Conservation (phyloP, 2,797 vertebrate species). For the Danio albolineatus region DNA sequence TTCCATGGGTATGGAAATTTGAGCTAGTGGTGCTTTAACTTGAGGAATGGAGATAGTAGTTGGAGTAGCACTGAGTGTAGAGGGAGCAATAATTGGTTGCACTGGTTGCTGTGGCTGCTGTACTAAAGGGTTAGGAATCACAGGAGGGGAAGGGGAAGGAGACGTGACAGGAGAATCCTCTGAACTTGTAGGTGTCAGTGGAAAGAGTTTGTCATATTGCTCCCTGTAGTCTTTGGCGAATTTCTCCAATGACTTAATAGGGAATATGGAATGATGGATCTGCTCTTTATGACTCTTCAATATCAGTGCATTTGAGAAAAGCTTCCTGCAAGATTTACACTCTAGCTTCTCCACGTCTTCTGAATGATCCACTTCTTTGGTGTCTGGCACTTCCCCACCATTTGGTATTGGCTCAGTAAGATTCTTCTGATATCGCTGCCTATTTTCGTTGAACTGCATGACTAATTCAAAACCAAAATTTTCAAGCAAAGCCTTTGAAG, state of each 20-base stretch:
- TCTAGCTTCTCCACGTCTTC: conserved; percentile 83
- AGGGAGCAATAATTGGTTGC: conserved; percentile 72
- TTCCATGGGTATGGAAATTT: conserved; percentile 90
- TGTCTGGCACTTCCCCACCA: conserved; percentile 59
- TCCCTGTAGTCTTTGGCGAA: conserved; percentile 96
- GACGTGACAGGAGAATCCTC: conserved; percentile 70
- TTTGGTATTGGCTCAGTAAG: conserved; percentile 67
- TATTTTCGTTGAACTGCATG: conserved; percentile 96
- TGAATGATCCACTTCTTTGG: conserved; percentile 70
- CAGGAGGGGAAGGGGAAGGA: conserved; percentile 75
- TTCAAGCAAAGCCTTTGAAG: conserved; percentile 93
- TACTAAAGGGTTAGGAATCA: conserved; percentile 67
- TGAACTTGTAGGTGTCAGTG: conserved; percentile 83
- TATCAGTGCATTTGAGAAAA: conserved; percentile 96
- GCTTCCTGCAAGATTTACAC: conserved; percentile 91
- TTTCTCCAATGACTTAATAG: conserved; percentile 90
- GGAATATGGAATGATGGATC: conserved; percentile 91
- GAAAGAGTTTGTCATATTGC: conserved; percentile 94
- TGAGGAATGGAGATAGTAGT: conserved; percentile 80
- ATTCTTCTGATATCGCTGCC: conserved; percentile 92
- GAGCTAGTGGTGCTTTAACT: conserved; percentile 64
- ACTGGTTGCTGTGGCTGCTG: conserved; percentile 77
- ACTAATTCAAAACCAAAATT: conserved; percentile 98
- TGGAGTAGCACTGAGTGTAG: conserved; percentile 77
- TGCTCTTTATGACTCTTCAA: conserved; percentile 98